These are phyloP conservation scores for Nothocercus nigrocapillus DNA, from an alignment of 2,113 vertebrate genomes.

Conservation along the genomic window DNA sequence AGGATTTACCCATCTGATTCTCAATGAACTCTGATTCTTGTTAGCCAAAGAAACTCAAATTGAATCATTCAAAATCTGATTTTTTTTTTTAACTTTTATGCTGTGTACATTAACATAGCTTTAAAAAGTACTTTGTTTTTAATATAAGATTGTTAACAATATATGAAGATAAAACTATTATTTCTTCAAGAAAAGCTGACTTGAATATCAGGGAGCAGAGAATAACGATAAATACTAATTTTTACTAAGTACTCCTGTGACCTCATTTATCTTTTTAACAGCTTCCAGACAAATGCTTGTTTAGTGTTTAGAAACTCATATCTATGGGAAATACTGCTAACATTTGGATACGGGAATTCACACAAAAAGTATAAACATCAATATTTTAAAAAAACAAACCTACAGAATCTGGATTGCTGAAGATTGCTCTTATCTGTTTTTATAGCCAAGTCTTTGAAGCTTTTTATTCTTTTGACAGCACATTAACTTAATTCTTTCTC, in stretches of 20 bases:
- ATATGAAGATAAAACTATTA: not conserved
- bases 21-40: not conserved
- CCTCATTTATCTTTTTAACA: conserved; percentile 42
- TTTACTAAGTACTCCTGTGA: not conserved
- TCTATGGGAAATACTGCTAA: not conserved
- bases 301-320: conserved; percentile 22
- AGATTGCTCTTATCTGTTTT: not conserved
- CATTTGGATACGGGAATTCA: not conserved
- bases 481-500: not conserved
- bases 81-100: not conserved
- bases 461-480: not conserved
- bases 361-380: not conserved
- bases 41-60: not conserved
- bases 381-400: not conserved
- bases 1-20: not conserved
- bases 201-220: not conserved
- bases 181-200: not conserved
- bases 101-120: not conserved
- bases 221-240: conserved; percentile 37
- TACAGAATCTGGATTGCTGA: not conserved
- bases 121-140: not conserved
- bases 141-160: not conserved
- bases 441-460: not conserved
- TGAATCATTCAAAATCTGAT: not conserved
- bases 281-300: conserved; percentile 41